A percentile compares a stretch with the other conserved stretches of the same genome.
Conservation (phyloP, 37 sponge, comb jelly and placozoan genomes). For the Aplysina aerophoba region DNA sequence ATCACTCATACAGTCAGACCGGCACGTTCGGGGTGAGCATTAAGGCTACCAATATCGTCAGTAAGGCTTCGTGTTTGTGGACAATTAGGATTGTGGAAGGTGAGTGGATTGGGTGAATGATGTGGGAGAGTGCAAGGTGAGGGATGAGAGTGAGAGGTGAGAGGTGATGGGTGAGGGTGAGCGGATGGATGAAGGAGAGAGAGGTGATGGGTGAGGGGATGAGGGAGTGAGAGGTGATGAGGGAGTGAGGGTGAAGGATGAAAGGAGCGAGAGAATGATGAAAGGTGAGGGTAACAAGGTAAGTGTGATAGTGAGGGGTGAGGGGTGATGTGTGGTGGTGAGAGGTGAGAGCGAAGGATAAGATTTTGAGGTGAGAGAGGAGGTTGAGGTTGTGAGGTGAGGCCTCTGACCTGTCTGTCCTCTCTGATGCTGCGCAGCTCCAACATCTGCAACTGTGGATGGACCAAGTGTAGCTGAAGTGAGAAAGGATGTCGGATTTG, state of each 20-base stretch:
- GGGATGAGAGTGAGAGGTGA: slow-evolving; percentile 6
- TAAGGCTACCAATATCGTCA: not conserved
- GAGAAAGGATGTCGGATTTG: too few species aligned
- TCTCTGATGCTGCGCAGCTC: too few species aligned
- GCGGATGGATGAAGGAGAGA: not conserved
- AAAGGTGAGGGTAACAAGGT: not conserved
- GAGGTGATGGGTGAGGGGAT: not conserved
- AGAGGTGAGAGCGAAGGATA: not conserved
- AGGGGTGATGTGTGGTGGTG: slow-evolving; percentile 3
- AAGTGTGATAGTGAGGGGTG: not conserved
- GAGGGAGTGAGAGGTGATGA: not conserved
- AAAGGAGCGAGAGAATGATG: not conserved
- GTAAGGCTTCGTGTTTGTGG: not conserved
- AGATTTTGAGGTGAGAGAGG: too few species aligned
- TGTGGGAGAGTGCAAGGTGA: too few species aligned
- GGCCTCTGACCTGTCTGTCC: too few species aligned
- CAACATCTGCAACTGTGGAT: too few species aligned
- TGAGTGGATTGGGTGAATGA: too few species aligned
- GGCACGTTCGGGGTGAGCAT: slow-evolving; percentile 10
- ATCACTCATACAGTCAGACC: slow-evolving; percentile 6
- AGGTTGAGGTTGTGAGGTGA: too few species aligned
- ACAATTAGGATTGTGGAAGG: too few species aligned
- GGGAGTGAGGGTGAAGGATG: not conserved
- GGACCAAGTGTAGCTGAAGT: too few species aligned
- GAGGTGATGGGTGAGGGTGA: not conserved